phyloP scores from a whole-genome alignment of 2,797 vertebrate species.

The Mastacembelus armatus region DNA sequence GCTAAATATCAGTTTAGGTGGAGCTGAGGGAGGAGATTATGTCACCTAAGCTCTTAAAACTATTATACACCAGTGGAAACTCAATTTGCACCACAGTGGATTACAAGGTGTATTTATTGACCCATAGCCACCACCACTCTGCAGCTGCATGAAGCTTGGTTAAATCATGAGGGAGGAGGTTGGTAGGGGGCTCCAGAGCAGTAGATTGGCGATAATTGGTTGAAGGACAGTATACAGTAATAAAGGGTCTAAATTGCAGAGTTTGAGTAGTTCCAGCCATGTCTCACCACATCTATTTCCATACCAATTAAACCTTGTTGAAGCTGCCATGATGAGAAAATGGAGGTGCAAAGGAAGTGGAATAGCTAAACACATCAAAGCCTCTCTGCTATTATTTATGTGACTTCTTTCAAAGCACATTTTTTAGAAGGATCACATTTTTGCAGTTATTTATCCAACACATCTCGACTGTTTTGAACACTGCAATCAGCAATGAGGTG shows the following conservation, averaged over 20 bases:
- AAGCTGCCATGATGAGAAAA: slow-evolving; percentile 68
- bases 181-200: slow-evolving; percentile 66
- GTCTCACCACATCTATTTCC: slow-evolving; percentile 78
- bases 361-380: slow-evolving; percentile 57
- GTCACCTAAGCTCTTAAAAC: slow-evolving; percentile 53
- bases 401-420: slow-evolving; percentile 18
- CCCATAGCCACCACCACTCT: slow-evolving; percentile 48
- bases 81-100: slow-evolving; percentile 76
- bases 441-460: slow-evolving; percentile 29
- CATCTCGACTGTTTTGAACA: slow-evolving; percentile 16
- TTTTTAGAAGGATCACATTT: slow-evolving; percentile 7
- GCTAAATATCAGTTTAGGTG: too few relatives aligned
- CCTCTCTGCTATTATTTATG: slow-evolving; percentile 30
- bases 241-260: slow-evolving; percentile 74
- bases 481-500: slow-evolving; percentile 3
- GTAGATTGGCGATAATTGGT: slow-evolving; percentile 81
- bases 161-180: slow-evolving; percentile 70
- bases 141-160: slow-evolving; percentile 60
- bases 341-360: slow-evolving; percentile 73
- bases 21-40: too few relatives aligned
- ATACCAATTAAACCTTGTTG: slow-evolving; percentile 81
- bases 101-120: slow-evolving; percentile 70
- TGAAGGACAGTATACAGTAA: slow-evolving; percentile 78
- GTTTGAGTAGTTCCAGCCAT: slow-evolving; percentile 71
- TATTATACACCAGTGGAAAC: slow-evolving; percentile 64